Conservation (phyloP, 2,888 invertebrate genomes). For the Tinea pellionella region DNA sequence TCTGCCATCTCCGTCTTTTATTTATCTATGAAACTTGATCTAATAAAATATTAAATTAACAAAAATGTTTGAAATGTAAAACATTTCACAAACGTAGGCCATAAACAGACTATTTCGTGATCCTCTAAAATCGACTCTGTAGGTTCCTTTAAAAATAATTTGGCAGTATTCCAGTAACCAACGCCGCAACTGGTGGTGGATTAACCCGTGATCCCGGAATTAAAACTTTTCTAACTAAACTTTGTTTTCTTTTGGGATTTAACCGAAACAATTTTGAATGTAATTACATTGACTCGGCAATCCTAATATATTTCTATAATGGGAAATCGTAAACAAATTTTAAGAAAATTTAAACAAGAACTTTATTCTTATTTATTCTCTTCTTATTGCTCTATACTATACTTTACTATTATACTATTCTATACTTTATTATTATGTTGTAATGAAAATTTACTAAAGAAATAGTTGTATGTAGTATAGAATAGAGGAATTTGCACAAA, state of each 20-base stretch:
- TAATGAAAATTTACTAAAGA: no score
- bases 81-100: neutral
- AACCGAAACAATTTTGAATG: neutral
- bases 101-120: slow-evolving; percentile 18
- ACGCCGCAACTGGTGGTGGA: slow-evolving; percentile 58
- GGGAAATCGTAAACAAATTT: neutral
- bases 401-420: no score
- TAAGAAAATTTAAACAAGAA: neutral
- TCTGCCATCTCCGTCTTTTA: no score
- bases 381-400: no score
- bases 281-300: slow-evolving; percentile 2
- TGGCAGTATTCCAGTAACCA: slow-evolving; percentile 46
- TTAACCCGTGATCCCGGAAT: slow-evolving; percentile 45
- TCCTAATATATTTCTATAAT: neutral
- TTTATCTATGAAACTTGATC: no score
- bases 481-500: no score
- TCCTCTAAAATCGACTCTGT: slow-evolving; percentile 43
- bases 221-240: slow-evolving; percentile 32
- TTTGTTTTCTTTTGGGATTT: slow-evolving; percentile 14
- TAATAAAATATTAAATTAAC: no score
- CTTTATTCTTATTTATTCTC: no score
- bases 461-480: no score
- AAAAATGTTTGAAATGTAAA: neutral
- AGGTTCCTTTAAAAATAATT: slow-evolving; percentile 60
- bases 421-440: no score